phyloP scores from a whole-genome alignment of 1,140 invertebrate genomes.

The Neodiprion fabricii region DNA sequence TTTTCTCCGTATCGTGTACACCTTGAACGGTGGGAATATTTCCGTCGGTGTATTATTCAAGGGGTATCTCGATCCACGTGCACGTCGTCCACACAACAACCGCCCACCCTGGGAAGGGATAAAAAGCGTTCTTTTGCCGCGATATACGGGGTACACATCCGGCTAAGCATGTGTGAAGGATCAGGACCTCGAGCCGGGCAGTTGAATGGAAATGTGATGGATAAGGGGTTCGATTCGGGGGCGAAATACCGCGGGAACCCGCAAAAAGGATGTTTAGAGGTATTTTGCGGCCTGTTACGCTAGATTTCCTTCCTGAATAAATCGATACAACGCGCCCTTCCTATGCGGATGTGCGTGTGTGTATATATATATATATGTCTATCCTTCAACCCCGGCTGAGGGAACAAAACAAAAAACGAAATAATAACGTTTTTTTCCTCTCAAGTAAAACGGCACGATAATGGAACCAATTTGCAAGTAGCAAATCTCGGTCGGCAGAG shows the following conservation, averaged over 20 bases:
- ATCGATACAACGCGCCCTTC: neutral
- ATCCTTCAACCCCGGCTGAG: no score
- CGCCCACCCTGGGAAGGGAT: neutral
- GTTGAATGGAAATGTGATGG: conserved; percentile 5
- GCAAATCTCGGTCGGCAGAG: no score
- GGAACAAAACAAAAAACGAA: no score
- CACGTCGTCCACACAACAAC: no score
- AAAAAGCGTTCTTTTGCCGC: neutral
- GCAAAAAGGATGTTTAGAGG: conserved; percentile 1
- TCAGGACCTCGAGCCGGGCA: neutral
- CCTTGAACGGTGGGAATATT: neutral
- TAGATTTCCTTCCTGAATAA: neutral
- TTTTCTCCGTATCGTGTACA: no score
- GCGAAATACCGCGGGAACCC: neutral
- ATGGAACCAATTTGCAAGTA: no score
- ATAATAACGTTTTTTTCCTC: no score
- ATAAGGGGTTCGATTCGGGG: neutral
- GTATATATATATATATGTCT: no score
- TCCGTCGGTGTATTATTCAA: neutral
- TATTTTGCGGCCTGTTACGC: conserved; percentile 7
- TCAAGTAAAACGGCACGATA: no score
- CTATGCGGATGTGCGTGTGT: neutral
- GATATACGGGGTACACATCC: neutral
- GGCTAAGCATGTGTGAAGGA: neutral
- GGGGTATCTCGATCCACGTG: no score